Conservation (phyloP, 1,140 invertebrate species). For the Procambarus clarkii region DNA sequence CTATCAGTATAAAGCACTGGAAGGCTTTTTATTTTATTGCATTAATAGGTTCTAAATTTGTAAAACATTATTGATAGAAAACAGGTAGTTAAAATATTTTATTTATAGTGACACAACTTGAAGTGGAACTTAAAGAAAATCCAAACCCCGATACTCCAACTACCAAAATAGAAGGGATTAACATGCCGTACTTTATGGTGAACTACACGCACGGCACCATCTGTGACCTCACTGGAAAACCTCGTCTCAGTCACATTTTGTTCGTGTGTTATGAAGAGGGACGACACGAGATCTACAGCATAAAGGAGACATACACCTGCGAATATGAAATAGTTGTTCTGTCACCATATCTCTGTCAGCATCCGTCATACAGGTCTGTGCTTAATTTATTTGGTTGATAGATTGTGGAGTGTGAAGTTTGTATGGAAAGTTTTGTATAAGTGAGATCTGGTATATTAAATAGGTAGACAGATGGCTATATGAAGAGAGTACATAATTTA, state of each 20-base stretch:
- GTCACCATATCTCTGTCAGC: conserved; percentile 88
- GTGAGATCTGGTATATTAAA: too few relatives aligned
- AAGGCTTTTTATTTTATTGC: too few relatives aligned
- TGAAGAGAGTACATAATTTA: too few relatives aligned
- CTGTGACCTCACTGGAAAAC: conserved; percentile 93
- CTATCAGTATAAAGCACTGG: too few relatives aligned
- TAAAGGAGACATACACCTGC: conserved; percentile 95
- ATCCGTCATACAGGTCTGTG: conserved; percentile 88
- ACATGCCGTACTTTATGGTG: conserved; percentile 84
- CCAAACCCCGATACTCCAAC: conserved; percentile 75
- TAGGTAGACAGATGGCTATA: too few relatives aligned
- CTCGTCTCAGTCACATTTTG: conserved; percentile 86
- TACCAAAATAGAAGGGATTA: conserved; percentile 90
- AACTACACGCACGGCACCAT: conserved; percentile 84
- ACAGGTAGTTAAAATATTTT: too few relatives aligned
- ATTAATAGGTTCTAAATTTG: too few relatives aligned
- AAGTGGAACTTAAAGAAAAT: background rate
- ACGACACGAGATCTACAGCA: conserved; percentile 90
- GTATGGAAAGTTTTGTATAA: too few relatives aligned
- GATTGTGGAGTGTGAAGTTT: too few relatives aligned
- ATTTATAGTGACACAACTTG: background rate
- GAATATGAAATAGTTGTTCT: conserved; percentile 94
- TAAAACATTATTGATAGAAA: too few relatives aligned
- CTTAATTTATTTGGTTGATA: too few relatives aligned
- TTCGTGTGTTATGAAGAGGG: conserved; percentile 87